A percentile compares a stretch with the other conserved stretches of the same genome.
phyloP scores from a whole-genome alignment of 2,888 invertebrate species.

The Platycnemis pennipes region DNA sequence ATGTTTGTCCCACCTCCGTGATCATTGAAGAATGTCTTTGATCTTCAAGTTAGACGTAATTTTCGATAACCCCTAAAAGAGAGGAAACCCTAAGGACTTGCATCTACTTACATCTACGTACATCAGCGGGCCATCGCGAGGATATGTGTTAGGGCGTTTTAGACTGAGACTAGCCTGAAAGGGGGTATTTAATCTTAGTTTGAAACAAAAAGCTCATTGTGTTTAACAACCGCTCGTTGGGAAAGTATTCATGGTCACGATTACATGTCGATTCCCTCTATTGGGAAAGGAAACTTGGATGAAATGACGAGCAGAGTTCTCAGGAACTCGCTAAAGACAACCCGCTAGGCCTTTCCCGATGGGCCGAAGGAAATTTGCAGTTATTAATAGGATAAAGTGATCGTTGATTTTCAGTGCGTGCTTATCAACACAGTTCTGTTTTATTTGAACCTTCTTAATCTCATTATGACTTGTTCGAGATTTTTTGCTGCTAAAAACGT shows the following conservation, averaged over 20 bases:
- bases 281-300: neutral
- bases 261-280: neutral
- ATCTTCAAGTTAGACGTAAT: neutral
- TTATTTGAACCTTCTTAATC: neutral
- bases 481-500: neutral
- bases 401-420: neutral
- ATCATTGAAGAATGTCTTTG: neutral
- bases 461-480: neutral
- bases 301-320: neutral
- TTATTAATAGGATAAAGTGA: neutral
- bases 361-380: neutral
- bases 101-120: too few species aligned
- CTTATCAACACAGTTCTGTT: neutral
- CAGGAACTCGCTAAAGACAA: neutral
- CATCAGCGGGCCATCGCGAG: too few species aligned
- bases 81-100: neutral
- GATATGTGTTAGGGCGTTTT: too few species aligned
- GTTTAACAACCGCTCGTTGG: neutral
- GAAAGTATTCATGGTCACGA: neutral
- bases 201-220: neutral
- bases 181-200: too few species aligned
- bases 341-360: neutral
- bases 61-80: neutral
- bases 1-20: neutral
- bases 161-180: too few species aligned